A percentile compares a stretch with the other conserved stretches of the same genome.
These are phyloP conservation scores for Erynnis tages DNA, from an alignment of 2,888 invertebrate species.

Conservation along the genomic window DNA sequence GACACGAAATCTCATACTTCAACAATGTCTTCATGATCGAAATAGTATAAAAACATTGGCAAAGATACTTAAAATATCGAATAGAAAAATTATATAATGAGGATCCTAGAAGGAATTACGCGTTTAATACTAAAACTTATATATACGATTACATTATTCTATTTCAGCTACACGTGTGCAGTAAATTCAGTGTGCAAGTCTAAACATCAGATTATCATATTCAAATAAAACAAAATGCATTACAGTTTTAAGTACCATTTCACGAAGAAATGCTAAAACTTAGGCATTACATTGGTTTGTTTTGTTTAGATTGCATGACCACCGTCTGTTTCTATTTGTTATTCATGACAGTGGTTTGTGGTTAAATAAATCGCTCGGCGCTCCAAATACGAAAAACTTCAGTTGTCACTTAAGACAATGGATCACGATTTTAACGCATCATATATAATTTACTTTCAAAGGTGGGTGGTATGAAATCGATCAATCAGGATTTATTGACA, in stretches of 20 bases:
- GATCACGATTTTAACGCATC: too few species aligned
- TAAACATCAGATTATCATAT: constrained; percentile 29
- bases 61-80: constrained; percentile 62
- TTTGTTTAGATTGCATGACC: too few species aligned
- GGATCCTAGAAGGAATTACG: constrained; percentile 62
- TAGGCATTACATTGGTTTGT: constrained; percentile 7
- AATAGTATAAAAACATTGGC: constrained; percentile 66
- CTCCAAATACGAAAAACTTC: too few species aligned
- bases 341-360: too few species aligned
- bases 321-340: too few species aligned
- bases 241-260: constrained; percentile 27
- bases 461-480: too few species aligned
- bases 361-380: too few species aligned
- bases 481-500: too few species aligned
- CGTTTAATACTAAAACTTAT: constrained; percentile 62
- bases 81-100: constrained; percentile 70
- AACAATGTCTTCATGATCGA: constrained; percentile 62
- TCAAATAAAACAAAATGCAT: constrained; percentile 24
- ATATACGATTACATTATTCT: constrained; percentile 59
- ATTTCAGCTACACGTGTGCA: constrained; percentile 33
- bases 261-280: constrained; percentile 26
- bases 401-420: too few species aligned
- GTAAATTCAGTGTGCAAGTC: constrained; percentile 36
- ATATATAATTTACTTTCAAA: too few species aligned
- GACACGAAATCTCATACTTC: constrained; percentile 66